Base-by-base conservation (phyloP, 2,113 vertebrate genomes). In the Nyctibius bracteatus region DNA sequence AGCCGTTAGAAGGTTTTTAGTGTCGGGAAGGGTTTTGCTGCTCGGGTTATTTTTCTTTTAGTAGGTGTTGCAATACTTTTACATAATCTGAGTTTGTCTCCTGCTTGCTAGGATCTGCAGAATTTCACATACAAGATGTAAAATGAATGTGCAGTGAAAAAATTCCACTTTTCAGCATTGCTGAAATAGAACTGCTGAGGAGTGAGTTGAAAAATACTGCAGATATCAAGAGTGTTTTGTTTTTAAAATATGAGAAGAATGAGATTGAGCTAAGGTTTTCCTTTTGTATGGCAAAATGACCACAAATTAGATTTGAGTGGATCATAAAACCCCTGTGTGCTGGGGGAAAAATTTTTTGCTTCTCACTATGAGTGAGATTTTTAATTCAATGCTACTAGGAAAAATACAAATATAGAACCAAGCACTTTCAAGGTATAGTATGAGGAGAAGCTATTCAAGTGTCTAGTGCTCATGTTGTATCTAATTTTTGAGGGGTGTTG, bases 1-100 rank as follows among this genome's bases (percentile, higher is more conserved):
- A 95, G 86, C 92, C 84, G 81, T 97, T 85, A 84, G 95, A 12
- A 95, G 75, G 71, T 35, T 80, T 51, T 66, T 51, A 18, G 43
- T 81, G n/a, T 47, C 15, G 6, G 28, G 33, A 12, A 25, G 30
- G 65, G 30, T 46, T 71, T 3, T 59, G 92, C 37, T 92, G 65
- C 78, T 72, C 21, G 46, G 39, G 14, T 55, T 59, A 2, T 74
- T 82, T 86, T 66, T 33, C 83, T 63, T 55, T 35, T 14, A 22
- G 63, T 81, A 75, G 70, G n/a, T 35, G 41, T 87, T 77, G 68
- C 51, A 9, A 78, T 44, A 88, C 30, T 95, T 95, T 94, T 96
- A 90, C 57, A 30, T 97, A 95, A 96, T 16, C 54, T 0, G 57
- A 86, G 80, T 44, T 89, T 44, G 46, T 70, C 79, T 20, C 37